Evolutionary conservation across 2,797 vertebrate genomes (phyloP).

Genomic region (Siniperca obscura): DNA sequence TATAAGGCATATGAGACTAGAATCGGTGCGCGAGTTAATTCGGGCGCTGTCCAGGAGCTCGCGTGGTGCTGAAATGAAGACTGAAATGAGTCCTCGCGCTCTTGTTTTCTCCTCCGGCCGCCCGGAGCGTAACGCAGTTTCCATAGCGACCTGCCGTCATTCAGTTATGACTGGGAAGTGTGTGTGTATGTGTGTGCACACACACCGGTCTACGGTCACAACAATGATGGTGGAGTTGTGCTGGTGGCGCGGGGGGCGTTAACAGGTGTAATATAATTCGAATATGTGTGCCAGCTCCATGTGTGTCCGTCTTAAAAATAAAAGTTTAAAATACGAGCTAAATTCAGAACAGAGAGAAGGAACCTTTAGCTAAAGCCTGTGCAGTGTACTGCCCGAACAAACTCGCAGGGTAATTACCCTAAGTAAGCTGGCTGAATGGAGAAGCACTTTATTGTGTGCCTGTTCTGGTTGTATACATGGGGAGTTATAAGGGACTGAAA

Average conservation of each 20-base stretch:
- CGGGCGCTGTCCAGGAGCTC: constrained; percentile 87
- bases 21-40: constrained; percentile 68
- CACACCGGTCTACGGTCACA: constrained; percentile 31
- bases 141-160: constrained; percentile 90
- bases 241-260: constrained; percentile 28
- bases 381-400: background rate
- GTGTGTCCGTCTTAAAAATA: constrained; percentile 10
- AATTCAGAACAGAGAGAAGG: background rate
- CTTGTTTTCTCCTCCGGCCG: constrained; percentile 80
- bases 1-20: constrained; percentile 46
- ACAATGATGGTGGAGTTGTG: constrained; percentile 36
- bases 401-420: background rate
- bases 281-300: background rate
- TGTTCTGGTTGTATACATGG: background rate
- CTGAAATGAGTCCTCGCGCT: constrained; percentile 75
- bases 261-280: constrained; percentile 48
- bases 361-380: background rate
- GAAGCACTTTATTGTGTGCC: background rate
- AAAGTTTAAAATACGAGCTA: constrained; percentile 18
- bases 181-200: constrained; percentile 23
- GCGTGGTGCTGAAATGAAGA: constrained; percentile 89
- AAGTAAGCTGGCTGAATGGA: background rate
- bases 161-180: constrained; percentile 80
- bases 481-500: background rate
- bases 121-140: constrained; percentile 89